Evolutionary conservation across 1,140 invertebrate species (phyloP).

Genomic region (Subanguina moxae): DNA sequence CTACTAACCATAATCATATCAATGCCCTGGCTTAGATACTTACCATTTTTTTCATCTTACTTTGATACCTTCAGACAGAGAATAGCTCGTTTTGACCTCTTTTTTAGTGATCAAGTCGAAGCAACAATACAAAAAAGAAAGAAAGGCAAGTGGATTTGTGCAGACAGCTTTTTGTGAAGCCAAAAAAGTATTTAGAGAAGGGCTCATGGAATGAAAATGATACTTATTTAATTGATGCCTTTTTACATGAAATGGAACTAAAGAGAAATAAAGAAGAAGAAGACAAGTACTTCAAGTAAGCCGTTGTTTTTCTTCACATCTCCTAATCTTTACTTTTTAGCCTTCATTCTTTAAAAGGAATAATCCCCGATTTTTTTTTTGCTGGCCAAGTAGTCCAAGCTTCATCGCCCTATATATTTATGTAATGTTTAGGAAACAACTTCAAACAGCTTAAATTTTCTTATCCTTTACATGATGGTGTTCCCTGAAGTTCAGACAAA

Average conservation of each 20-base stretch:
- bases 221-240: background rate
- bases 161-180: too few species aligned
- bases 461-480: slow-evolving; percentile 21
- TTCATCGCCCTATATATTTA: background rate
- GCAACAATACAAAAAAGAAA: background rate
- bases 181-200: too few species aligned
- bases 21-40: slow-evolving; percentile 21
- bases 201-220: background rate
- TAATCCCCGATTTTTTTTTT: slow-evolving; percentile 16
- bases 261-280: background rate
- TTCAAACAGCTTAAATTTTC: slow-evolving; percentile 14
- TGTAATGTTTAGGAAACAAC: slow-evolving; percentile 20
- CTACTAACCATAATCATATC: slow-evolving; percentile 6
- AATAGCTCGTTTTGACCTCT: background rate
- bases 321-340: slow-evolving; percentile 9
- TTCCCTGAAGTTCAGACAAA: slow-evolving; percentile 18
- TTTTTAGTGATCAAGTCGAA: slow-evolving; percentile 14
- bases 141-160: background rate
- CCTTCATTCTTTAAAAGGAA: slow-evolving; percentile 9
- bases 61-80: slow-evolving; percentile 9
- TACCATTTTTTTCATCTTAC: slow-evolving; percentile 10
- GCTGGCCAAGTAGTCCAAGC: slow-evolving; percentile 10
- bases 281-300: background rate
- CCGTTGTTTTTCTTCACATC: background rate
- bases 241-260: background rate